Evolutionary conservation across 2,113 vertebrate genomes (phyloP).

Genomic region (Misgurnus anguillicaudatus): DNA sequence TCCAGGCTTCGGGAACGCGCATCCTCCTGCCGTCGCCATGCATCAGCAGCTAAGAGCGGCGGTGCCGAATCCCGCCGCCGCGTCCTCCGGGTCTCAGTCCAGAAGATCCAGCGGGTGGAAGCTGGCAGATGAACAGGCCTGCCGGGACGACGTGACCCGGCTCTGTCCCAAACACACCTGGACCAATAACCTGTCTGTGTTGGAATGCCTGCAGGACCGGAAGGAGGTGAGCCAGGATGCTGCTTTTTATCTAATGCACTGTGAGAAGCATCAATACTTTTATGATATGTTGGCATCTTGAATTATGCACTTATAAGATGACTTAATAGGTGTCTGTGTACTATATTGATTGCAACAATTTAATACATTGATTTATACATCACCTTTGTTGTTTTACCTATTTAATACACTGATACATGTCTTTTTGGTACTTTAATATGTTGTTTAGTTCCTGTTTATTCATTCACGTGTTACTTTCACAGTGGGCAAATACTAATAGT

Average conservation of each 20-base stretch:
- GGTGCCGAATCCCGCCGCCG: constrained; percentile 56
- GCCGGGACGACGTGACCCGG: constrained; percentile 82
- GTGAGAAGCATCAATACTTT: neutral
- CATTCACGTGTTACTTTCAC: no score
- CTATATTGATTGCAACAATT: no score
- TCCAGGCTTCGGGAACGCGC: constrained; percentile 48
- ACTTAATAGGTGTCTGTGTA: no score
- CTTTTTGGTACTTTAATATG: no score
- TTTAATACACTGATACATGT: no score
- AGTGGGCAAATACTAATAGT: no score
- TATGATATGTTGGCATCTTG: neutral
- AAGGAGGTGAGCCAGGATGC: constrained; percentile 76
- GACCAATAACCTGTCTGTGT: constrained; percentile 87
- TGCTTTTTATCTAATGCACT: neutral
- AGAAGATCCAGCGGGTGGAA: constrained; percentile 76
- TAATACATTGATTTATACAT: no score
- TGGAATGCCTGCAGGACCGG: constrained; percentile 86
- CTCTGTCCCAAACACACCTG: constrained; percentile 87
- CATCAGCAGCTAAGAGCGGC: constrained; percentile 50
- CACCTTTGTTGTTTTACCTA: no score
- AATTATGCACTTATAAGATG: neutral
- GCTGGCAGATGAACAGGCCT: constrained; percentile 85
- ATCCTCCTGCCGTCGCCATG: constrained; percentile 50
- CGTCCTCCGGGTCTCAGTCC: constrained; percentile 65
- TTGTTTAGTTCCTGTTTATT: no score